A percentile compares a stretch with the other conserved stretches of the same genome.
Evolutionary conservation across 2,888 invertebrate species (phyloP).

Genomic region (Fragum sueziense): DNA sequence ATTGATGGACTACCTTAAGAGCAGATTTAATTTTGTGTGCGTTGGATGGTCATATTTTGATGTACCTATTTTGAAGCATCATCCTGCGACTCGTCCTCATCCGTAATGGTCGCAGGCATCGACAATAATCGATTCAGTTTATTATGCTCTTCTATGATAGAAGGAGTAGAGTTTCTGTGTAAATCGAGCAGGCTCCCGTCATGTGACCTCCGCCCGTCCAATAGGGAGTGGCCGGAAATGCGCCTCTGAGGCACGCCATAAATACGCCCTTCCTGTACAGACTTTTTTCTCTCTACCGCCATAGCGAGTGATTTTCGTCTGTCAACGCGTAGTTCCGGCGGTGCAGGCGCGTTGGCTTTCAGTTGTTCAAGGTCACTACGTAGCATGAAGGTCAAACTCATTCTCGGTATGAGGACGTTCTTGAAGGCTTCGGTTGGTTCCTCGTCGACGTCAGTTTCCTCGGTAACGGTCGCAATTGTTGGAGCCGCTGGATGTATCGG

Average conservation of each 20-base stretch:
- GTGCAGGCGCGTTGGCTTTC: slow-evolving; percentile 51
- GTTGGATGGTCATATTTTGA: too few species aligned
- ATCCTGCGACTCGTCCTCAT: slow-evolving; percentile 40
- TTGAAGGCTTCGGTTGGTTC: slow-evolving; percentile 27
- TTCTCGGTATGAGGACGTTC: slow-evolving; percentile 39
- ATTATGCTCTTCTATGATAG: slow-evolving; percentile 49
- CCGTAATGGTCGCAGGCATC: slow-evolving; percentile 50
- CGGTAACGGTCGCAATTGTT: not conserved
- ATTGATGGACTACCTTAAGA: too few species aligned
- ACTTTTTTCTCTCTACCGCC: slow-evolving; percentile 45
- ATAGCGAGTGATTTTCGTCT: slow-evolving; percentile 44
- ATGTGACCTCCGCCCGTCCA: slow-evolving; percentile 12
- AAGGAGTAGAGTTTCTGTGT: slow-evolving; percentile 3
- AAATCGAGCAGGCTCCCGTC: slow-evolving; percentile 12
- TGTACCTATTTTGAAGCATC: not conserved
- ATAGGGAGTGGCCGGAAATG: slow-evolving; percentile 27
- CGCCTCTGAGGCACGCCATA: not conserved
- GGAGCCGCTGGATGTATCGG: not conserved
- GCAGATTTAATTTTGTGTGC: too few species aligned
- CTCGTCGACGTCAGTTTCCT: slow-evolving; percentile 30
- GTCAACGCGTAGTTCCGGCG: slow-evolving; percentile 38
- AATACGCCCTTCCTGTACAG: slow-evolving; percentile 20
- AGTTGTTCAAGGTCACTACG: slow-evolving; percentile 52
- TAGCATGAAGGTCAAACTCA: slow-evolving; percentile 50
- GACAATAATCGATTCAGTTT: slow-evolving; percentile 50